phyloP scores from a whole-genome alignment of 2,888 invertebrate genomes.

The Acholoe squamosa region DNA sequence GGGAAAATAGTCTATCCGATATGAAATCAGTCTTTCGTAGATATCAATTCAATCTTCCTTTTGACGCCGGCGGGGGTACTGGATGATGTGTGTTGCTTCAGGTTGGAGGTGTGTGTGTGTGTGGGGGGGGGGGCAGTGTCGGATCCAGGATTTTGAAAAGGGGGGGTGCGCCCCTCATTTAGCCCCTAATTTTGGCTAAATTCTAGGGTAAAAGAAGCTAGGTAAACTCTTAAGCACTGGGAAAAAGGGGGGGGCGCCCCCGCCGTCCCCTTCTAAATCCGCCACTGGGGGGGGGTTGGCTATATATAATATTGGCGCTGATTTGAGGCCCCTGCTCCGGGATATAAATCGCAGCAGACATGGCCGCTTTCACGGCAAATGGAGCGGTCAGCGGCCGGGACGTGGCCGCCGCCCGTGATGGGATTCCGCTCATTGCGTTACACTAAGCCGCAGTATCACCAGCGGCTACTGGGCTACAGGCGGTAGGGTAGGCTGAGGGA shows the following conservation, averaged over 20 bases:
- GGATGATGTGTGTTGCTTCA: no score
- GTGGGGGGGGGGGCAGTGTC: not conserved
- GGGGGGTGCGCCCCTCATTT: no score
- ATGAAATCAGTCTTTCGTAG: not conserved
- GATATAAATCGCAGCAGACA: not conserved
- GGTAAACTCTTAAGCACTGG: no score
- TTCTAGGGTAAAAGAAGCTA: no score
- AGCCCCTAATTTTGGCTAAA: no score
- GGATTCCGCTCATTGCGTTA: not conserved
- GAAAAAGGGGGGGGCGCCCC: no score
- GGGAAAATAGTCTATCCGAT: not conserved
- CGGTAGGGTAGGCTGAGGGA: not conserved
- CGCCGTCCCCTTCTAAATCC: no score
- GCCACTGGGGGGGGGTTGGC: not conserved
- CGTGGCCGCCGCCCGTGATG: not conserved
- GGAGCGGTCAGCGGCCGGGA: not conserved
- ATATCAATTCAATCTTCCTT: not conserved
- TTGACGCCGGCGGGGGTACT: no score
- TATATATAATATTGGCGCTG: not conserved
- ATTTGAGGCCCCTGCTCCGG: not conserved
- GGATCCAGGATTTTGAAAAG: no score
- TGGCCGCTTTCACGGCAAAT: constrained; percentile 11
- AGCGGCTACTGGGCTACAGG: not conserved
- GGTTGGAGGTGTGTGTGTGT: not conserved
- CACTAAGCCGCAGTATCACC: not conserved